Evolutionary conservation across 1,140 invertebrate species (phyloP), one percentile per base, ranked within the genome.

Genomic region (Liolophura sinensis): DNA sequence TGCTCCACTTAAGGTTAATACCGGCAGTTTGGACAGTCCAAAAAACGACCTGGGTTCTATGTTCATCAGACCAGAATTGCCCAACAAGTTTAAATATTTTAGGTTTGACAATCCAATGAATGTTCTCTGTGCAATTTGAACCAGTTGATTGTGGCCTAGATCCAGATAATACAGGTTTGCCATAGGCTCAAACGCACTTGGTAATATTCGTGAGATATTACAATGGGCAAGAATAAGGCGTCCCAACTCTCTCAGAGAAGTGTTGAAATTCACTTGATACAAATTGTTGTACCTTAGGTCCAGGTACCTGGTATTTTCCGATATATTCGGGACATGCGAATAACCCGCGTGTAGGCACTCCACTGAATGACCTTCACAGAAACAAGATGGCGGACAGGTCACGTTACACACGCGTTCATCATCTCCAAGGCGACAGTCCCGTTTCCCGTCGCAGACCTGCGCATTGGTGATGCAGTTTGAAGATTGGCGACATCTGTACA

Each of bases 331-430:
- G 1, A 15, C 27, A n/a, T 50, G 51, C 16, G 31, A n/a, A 27
- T 65, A 57, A 25, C 31, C 31, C 31, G 48, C 15, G 24, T 47
- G 50, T 12, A 40, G 14, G 22, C 65, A 67, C 16, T 48, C 57
- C 20, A 67, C 52, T 14, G 60, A 31, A 47, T 50, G 47, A 47
- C 55, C 62, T 46, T 46, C 27, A 61, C 62, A 71, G 1, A 40
- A 16, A 58, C 65, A 71, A 14, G 18, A 54, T 79, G 47, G 74
- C 82, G 62, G 79, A 84, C 64, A 87, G 85, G 49, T 58, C 40
- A 62, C 20, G 25, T 65, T 49, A 59, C 63, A 71, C 22, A 68
- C 49, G 49, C 57, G 31, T 22, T 68, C 66, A 31, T 72, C 62
- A 49, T 68, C 65, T 24, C 51, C 52, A 46, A 58, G 27, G 31